A percentile compares a stretch with the other conserved stretches of the same genome.
Conservation (phyloP, 2,113 vertebrate species). For the Mesitornis unicolor region DNA sequence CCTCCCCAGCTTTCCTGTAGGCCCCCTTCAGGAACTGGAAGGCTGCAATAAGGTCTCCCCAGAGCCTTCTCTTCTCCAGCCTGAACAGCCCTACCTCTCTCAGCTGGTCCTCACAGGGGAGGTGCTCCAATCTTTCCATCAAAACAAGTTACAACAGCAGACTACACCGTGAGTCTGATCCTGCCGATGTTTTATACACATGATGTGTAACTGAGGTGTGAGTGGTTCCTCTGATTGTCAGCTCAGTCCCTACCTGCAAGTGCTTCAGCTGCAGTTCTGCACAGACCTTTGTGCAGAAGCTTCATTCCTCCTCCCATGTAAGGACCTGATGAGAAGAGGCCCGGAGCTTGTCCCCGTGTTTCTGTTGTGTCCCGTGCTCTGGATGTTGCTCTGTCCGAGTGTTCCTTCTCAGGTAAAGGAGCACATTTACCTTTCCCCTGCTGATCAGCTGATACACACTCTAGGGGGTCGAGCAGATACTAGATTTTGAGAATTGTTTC, state of each 20-base stretch:
- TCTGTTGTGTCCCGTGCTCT: background rate
- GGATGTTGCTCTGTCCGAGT: background rate
- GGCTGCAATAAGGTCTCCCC: too few relatives aligned
- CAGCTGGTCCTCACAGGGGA: too few relatives aligned
- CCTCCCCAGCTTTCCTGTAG: too few relatives aligned
- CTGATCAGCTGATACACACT: background rate
- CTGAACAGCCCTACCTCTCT: too few relatives aligned
- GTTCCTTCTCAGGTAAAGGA: background rate
- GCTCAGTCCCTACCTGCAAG: background rate
- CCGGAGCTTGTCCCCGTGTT: background rate
- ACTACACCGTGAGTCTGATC: background rate
- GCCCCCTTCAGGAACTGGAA: too few relatives aligned
- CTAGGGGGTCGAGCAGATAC: background rate
- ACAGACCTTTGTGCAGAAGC: background rate
- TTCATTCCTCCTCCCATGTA: too few relatives aligned
- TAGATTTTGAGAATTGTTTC: background rate
- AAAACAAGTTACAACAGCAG: background rate
- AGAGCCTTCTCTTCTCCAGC: too few relatives aligned
- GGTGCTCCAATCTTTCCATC: background rate
- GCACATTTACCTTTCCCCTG: background rate
- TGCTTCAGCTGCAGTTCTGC: too few relatives aligned
- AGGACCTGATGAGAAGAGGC: background rate
- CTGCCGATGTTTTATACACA: accelerated
- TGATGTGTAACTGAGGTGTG: background rate
- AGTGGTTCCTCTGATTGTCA: background rate